These are phyloP conservation scores for Dallia pectoralis DNA, from an alignment of 2,797 vertebrate genomes.

Conservation along the genomic window DNA sequence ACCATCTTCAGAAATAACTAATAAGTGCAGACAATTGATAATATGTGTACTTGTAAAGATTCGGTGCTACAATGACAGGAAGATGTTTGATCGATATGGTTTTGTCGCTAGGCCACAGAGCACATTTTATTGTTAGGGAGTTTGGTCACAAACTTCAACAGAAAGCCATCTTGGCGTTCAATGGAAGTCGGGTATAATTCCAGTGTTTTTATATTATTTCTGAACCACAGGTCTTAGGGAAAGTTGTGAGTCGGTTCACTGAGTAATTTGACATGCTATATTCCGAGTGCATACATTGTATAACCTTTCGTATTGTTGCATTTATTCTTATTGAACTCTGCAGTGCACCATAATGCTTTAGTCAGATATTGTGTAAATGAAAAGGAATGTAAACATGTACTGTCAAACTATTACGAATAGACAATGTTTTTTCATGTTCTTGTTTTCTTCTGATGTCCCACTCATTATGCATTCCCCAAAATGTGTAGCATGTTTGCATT, in stretches of 20 bases:
- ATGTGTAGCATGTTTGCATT: conserved; percentile 98
- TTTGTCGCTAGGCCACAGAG: conserved; percentile 46
- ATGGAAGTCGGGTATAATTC: conserved; percentile 52
- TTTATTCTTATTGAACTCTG: conserved; percentile 89
- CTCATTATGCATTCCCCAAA: conserved; percentile 91
- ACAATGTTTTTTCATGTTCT: conserved; percentile 71
- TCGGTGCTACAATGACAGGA: conserved; percentile 43
- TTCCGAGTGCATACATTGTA: conserved; percentile 81
- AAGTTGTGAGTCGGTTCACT: conserved; percentile 67
- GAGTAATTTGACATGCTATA: conserved; percentile 73
- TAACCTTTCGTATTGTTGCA: conserved; percentile 84
- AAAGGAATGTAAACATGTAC: conserved; percentile 99
- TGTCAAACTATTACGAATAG: conserved; percentile 96
- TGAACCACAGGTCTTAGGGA: conserved; percentile 67
- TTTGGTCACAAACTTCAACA: conserved; percentile 55
- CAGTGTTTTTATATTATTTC: conserved; percentile 58
- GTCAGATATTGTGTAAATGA: conserved; percentile 98
- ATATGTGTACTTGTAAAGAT: conserved; percentile 53
- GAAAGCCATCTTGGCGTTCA: conserved; percentile 45
- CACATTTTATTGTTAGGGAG: conserved; percentile 53
- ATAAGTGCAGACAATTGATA: conserved; percentile 47
- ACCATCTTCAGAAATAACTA: conserved; percentile 50
- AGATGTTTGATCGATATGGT: conserved; percentile 42
- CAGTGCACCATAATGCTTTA: conserved; percentile 85
- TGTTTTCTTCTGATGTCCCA: conserved; percentile 72